These are phyloP conservation scores for Cataglyphis cursor DNA, from an alignment of 2,888 invertebrate species.

Conservation along the genomic window DNA sequence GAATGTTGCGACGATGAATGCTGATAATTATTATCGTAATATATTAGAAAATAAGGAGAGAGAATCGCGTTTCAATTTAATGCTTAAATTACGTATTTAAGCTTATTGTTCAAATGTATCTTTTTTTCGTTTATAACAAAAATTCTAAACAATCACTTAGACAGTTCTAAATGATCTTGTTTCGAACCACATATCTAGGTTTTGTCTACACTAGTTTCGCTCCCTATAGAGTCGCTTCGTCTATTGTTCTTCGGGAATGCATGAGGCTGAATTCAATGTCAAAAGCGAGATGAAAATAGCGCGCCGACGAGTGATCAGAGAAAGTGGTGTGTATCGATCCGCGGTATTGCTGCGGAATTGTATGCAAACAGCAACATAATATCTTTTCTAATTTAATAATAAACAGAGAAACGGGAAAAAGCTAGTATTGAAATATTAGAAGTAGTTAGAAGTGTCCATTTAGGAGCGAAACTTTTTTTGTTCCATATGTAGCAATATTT, in stretches of 20 bases:
- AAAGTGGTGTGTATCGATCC: constrained; percentile 70
- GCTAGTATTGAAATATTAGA: background rate
- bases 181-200: constrained; percentile 2
- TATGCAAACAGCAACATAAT: constrained; percentile 48
- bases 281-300: constrained; percentile 69
- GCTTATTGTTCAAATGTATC: background rate
- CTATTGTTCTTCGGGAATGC: constrained; percentile 61
- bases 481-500: background rate
- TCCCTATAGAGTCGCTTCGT: background rate
- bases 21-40: background rate
- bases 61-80: background rate
- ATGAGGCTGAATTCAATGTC: constrained; percentile 68
- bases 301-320: constrained; percentile 45
- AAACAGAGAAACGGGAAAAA: constrained; percentile 26
- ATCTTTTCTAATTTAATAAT: constrained; percentile 9
- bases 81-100: background rate
- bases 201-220: constrained; percentile 2
- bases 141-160: background rate
- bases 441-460: constrained; percentile 1
- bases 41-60: background rate
- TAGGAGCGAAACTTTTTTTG: background rate
- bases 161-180: constrained; percentile 4
- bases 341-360: constrained; percentile 45
- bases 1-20: background rate
- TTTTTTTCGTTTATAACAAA: background rate